Evolutionary conservation across 1,140 invertebrate genomes (phyloP), one percentile per base, ranked within the genome.

Genomic region (Achatina immaculata): DNA sequence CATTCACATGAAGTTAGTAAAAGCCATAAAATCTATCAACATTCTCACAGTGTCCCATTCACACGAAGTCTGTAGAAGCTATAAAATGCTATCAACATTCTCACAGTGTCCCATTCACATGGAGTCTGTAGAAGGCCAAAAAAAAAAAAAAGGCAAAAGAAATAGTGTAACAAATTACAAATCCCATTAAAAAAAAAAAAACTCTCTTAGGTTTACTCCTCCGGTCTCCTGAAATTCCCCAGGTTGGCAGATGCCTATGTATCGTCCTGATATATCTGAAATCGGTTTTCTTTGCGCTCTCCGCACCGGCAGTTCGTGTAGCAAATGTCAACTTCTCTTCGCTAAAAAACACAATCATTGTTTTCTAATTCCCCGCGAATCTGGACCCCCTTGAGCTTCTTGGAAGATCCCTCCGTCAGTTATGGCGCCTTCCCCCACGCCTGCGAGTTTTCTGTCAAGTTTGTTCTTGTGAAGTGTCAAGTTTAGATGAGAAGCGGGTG

Each of bases 401-500:
- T 42, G 2, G 42, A 21, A 7, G 38, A 40, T 40, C 68, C 68
- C 38, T n/a, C 38, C 28, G 38, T 45, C 11, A 45, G 36, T 38
- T 21, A 42, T 71, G 38, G 38, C 68, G 68, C 38, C 68, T 71
- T 19, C 3, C 36, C 9, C 9, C 21, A 28, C 3, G 28, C 16
- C n/a, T 55, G 21, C 7, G 51, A 21, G 3, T 28, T 28, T 62
- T 19, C 3, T 34, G 14, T n/a, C 38, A 71, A 71, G 68, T 71
- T 71, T 71, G 68, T 71, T 71, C 19, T 71, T 45, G 21, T 71
- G 36, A 45, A 71, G 68, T 71, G 68, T 71, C 68, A 71, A 71
- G 40, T 40, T 71, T 62, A 62, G 58, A 62, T 62, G 4, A 28
- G 31, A 24, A 28, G 42, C 38, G 3, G n/a, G 2, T 34, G 1